Evolutionary conservation across 2,888 invertebrate species (phyloP), one percentile per base, ranked within the genome.

Genomic region (Agonopterix arenella): DNA sequence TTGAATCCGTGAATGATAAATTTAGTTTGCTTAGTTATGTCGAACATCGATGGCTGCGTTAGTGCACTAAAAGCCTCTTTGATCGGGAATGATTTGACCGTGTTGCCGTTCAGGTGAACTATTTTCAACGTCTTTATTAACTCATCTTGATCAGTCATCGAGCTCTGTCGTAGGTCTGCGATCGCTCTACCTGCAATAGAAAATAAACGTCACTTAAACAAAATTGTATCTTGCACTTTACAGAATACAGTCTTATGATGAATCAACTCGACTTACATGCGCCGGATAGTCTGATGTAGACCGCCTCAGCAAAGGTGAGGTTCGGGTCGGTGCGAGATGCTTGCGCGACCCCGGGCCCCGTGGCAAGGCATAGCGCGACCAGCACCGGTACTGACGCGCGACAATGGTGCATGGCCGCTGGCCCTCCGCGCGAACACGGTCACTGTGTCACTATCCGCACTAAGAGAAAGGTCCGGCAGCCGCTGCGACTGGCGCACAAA

Each of bases 1-100:
- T 77, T 84, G 52, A 76, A 90, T 47, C 90, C 90, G 55, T 90
- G 90, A 52, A 90, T 84, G 40, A 89, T 70, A 52, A 90, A 66
- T 72, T 89, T 89, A 7, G 86, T 86, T 63, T 89, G 82, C 62
- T 77, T 86, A 1, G 79, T 79, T 50, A 89, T 86, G 57, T 89
- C 88, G 52, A 80, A 89, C 52, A 75, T 59, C 2, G 68, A 60
- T 0, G 80, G 76, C 50, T 78, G 75, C 1, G 74, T 80, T 4
- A 89, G 70, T 37, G 73, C 73, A 28, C 62, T 64, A 55, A 71
- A 84, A 2, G 89, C 81, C 52, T 81, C 75, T 55, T 84, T 76
- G 13, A 89, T 80, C 11, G 81, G 76, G 63, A 76, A 84, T 0
- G 68, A 71, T 62, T 69, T 62, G 10, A 70, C 56, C 13, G 59